Conservation (phyloP, 2,113 vertebrate genomes). For the Mugil cephalus region DNA sequence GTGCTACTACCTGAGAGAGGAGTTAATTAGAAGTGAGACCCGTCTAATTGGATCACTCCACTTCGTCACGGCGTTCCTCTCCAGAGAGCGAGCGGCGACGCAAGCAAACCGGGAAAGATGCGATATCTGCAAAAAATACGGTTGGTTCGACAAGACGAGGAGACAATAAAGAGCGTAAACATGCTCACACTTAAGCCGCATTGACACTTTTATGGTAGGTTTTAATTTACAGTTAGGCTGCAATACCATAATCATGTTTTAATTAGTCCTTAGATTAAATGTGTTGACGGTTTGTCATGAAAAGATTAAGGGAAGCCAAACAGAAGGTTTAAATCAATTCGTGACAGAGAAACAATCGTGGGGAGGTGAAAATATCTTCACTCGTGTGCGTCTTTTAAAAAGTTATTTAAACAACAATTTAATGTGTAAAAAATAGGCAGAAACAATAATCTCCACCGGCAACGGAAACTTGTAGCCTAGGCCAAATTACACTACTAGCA, state of each 20-base stretch:
- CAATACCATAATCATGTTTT: neutral
- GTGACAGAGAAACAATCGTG: too few species aligned
- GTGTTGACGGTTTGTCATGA: too few species aligned
- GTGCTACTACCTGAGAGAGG: constrained; percentile 33
- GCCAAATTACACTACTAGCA: too few species aligned
- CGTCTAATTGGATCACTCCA: constrained; percentile 55
- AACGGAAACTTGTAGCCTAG: too few species aligned
- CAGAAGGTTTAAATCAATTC: too few species aligned
- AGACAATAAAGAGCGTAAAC: neutral
- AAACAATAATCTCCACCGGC: too few species aligned
- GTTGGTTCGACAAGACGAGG: neutral
- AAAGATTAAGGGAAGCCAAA: too few species aligned
- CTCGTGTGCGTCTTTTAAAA: too few species aligned
- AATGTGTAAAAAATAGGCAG: too few species aligned
- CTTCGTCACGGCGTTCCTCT: constrained; percentile 2
- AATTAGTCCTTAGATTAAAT: neutral
- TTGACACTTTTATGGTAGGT: neutral
- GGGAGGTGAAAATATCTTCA: too few species aligned
- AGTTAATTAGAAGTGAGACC: constrained; percentile 60
- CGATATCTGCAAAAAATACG: neutral
- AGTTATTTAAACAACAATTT: too few species aligned
- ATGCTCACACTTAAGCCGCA: neutral
- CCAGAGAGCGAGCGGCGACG: neutral
- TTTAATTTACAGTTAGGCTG: neutral
- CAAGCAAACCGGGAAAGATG: neutral